Evolutionary conservation across 2,797 vertebrate genomes (phyloP), one percentile per base, ranked within the genome.

Genomic region (Nothura maculosa): DNA sequence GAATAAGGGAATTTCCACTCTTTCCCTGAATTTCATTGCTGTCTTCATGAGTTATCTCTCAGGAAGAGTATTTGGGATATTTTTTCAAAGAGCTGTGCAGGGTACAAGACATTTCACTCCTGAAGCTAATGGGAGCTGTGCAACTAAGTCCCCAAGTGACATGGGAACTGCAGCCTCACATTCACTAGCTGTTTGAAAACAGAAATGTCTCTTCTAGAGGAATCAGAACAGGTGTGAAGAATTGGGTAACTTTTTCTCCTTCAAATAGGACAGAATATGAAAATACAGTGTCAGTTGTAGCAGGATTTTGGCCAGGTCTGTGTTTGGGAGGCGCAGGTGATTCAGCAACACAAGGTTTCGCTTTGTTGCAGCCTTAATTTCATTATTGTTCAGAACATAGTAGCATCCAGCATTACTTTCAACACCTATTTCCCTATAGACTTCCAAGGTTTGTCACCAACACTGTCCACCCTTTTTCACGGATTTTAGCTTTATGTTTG

Each of bases 261-360:
- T 32, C 4, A 14, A 81, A 70, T 11, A 72, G 8, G 4, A 55
- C 1, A 5, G 30, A 67, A 22, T 1, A 0, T 3, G 79, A 86
- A 79, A 14, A 0, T 1, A 7, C 15, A 1, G 1, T 34, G 15
- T 21, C 8, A 25, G 69, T 75, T 1, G 5, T 2, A 48, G 15
- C 3, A 54, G 5, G 7, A 54, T 75, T 85, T 64, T 25, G 10
- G 3, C 3, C 2, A 2, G 19, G 14, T 0, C 2, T 47, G 6
- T 7, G 2, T 2, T 32, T 1, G 1, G 19, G 6, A 36, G 48
- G 32, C 4, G 61, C 20, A 64, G 5, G 11, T n/a, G 20, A 54
- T 45, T 57, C 61, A 64, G 47, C 73, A 52, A 4, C 11, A 28
- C 0, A 0, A 58, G 4, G 7, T 70, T 0, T 85, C 27, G 62